Evolutionary conservation across 2,888 invertebrate species (phyloP).

Genomic region (Unio pictorum): DNA sequence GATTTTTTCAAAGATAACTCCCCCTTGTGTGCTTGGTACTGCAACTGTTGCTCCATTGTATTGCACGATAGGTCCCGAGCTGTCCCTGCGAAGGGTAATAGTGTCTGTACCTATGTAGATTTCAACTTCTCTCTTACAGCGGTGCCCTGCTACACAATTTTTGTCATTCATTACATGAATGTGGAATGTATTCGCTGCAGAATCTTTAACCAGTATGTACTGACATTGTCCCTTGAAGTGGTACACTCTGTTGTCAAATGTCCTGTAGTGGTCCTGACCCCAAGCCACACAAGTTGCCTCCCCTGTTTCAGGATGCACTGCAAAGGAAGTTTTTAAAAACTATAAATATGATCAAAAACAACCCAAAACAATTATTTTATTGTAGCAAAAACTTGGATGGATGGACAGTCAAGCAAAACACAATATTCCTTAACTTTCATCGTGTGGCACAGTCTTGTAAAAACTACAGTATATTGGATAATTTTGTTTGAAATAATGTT

Average conservation of each 20-base stretch:
- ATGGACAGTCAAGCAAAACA: no score
- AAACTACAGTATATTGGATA: no score
- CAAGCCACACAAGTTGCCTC: slow-evolving; percentile 83
- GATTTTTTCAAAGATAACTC: slow-evolving; percentile 82
- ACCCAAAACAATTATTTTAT: no score
- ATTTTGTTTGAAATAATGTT: no score
- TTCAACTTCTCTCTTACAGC: slow-evolving; percentile 75
- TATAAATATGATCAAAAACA: no score
- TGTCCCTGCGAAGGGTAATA: slow-evolving; percentile 38
- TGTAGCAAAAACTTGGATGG: no score
- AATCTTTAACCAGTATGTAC: slow-evolving; percentile 82
- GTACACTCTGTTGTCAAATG: slow-evolving; percentile 85
- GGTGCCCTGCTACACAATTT: slow-evolving; percentile 74
- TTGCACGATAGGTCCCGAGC: slow-evolving; percentile 41
- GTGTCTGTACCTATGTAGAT: slow-evolving; percentile 81
- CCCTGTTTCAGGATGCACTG: slow-evolving; percentile 25
- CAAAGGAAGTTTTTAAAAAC: background rate
- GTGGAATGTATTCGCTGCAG: slow-evolving; percentile 77
- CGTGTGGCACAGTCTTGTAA: no score
- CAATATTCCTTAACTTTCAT: no score
- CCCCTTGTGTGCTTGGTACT: slow-evolving; percentile 71
- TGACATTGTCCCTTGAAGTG: slow-evolving; percentile 82
- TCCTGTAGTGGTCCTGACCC: slow-evolving; percentile 86
- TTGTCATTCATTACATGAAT: slow-evolving; percentile 77
- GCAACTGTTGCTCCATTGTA: slow-evolving; percentile 40